These are phyloP conservation scores for Limnodromus scolopaceus DNA, from an alignment of 2,797 vertebrate species.

Conservation along the genomic window DNA sequence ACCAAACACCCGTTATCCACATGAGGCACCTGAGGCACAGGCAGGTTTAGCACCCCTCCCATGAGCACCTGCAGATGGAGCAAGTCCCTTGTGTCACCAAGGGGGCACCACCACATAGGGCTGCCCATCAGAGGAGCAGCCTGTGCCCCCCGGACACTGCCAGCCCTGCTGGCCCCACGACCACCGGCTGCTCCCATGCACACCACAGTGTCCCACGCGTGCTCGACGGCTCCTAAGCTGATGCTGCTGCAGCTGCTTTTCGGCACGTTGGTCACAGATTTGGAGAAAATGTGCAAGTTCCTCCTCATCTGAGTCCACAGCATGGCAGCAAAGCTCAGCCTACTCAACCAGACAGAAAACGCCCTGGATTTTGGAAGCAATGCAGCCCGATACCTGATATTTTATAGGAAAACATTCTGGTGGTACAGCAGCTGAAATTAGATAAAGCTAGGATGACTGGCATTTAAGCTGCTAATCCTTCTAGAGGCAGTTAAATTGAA, in stretches of 20 bases:
- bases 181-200: rapidly evolving
- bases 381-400: neutral
- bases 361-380: neutral
- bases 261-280: no score
- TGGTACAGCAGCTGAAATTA: neutral
- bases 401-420: neutral
- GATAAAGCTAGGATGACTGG: neutral
- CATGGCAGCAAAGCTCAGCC: neutral
- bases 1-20: neutral
- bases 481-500: neutral
- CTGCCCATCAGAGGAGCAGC: neutral
- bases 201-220: rapidly evolving
- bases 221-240: neutral
- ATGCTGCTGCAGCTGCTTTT: neutral
- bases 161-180: neutral
- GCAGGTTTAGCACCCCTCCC: neutral
- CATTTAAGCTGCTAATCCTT: neutral
- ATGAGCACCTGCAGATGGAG: neutral
- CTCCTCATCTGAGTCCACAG: neutral
- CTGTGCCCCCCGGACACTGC: rapidly evolving
- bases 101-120: rapidly evolving
- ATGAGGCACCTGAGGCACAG: neutral
- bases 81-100: neutral
- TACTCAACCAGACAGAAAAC: neutral
- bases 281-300: neutral